Conservation (phyloP, 1,140 invertebrate genomes). For the Zeugodacus cucurbitae region DNA sequence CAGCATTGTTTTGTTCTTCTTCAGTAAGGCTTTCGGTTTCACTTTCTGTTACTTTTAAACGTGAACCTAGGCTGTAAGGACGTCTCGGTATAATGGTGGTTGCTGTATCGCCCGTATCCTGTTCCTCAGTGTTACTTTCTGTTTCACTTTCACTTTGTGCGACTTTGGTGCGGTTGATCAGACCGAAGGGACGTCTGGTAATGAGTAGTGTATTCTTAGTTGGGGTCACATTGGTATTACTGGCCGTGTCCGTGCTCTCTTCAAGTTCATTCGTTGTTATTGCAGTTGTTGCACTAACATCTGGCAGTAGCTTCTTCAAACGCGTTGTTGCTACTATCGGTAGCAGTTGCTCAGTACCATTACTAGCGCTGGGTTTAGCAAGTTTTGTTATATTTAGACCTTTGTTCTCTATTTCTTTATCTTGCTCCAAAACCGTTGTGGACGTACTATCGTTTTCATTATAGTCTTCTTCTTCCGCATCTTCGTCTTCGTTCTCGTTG, state of each 20-base stretch:
- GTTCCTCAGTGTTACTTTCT: not conserved
- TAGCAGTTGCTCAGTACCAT: not conserved
- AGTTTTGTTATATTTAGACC: constrained; percentile 52
- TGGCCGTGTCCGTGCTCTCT: not conserved
- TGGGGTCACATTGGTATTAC: not conserved
- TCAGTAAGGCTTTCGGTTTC: not conserved
- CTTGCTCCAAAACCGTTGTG: constrained; percentile 43
- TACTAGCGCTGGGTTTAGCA: not conserved
- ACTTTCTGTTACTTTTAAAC: not conserved
- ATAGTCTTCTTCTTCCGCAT: constrained; percentile 65
- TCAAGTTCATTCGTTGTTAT: not conserved
- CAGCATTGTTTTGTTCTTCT: not conserved
- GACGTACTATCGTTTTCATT: constrained; percentile 65
- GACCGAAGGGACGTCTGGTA: not conserved
- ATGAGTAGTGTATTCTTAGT: not conserved
- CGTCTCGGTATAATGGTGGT: not conserved
- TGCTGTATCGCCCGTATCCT: not conserved
- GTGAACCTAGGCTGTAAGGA: not conserved
- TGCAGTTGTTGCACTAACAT: not conserved
- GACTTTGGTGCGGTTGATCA: not conserved
- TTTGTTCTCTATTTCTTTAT: constrained; percentile 54
- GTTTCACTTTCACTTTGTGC: not conserved
- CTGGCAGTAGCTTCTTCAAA: not conserved
- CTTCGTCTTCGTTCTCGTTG: constrained; percentile 49
- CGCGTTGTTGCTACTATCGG: not conserved